Percentiles rank a stretch among this genome's conserved stretches.
phyloP scores from a whole-genome alignment of 2,797 vertebrate species.

The Eptatretus atami region DNA sequence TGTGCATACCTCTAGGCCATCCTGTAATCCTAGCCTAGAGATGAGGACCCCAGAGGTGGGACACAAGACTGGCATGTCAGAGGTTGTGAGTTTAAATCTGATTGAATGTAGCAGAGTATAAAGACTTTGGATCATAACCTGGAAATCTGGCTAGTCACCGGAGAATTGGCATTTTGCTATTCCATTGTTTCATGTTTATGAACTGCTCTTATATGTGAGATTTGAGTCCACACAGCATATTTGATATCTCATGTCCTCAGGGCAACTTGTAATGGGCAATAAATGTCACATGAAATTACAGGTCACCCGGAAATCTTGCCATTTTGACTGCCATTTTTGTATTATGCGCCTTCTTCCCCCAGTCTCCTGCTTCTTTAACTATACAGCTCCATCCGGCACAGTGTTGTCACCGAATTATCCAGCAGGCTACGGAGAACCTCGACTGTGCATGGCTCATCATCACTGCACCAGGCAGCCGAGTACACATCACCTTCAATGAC shows the following conservation, averaged over 20 bases:
- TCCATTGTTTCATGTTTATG: too few species aligned
- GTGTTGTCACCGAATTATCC: slow-evolving; percentile 89
- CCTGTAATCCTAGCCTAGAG: too few species aligned
- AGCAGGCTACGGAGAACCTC: slow-evolving; percentile 73
- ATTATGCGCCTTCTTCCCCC: slow-evolving; percentile 14
- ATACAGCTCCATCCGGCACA: slow-evolving; percentile 61
- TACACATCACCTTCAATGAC: slow-evolving; percentile 92
- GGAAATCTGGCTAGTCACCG: too few species aligned
- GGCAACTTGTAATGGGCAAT: neutral
- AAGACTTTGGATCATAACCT: too few species aligned
- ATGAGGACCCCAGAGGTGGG: too few species aligned
- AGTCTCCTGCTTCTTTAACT: slow-evolving; percentile 99
- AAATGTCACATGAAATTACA: neutral
- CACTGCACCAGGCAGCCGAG: slow-evolving; percentile 57
- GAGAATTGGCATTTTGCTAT: too few species aligned
- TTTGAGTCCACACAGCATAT: too few species aligned
- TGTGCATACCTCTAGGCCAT: too few species aligned
- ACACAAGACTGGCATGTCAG: too few species aligned
- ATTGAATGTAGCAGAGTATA: too few species aligned
- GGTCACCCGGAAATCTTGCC: neutral
- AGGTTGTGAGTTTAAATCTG: too few species aligned
- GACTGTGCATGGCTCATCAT: slow-evolving; percentile 97
- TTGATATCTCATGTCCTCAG: neutral
- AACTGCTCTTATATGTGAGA: too few species aligned
- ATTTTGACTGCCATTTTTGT: neutral